Percentiles rank a stretch among this genome's conserved stretches.
phyloP scores from a whole-genome alignment of 2,113 vertebrate species.

The Microcebus tavaratra region DNA sequence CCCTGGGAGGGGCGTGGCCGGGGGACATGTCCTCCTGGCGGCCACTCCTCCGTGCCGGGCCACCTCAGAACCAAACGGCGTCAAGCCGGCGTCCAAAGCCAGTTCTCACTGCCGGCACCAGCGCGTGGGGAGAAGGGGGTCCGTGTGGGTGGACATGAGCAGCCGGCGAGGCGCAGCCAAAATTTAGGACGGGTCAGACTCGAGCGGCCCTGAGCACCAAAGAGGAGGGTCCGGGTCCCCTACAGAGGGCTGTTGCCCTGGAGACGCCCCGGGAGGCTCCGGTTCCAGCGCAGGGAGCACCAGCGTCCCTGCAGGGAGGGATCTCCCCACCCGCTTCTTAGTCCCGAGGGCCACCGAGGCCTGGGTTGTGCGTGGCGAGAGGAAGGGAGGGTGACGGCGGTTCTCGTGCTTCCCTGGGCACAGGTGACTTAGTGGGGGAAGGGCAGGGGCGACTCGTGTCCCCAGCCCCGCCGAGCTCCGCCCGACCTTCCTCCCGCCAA shows the following conservation, averaged over 20 bases:
- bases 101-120: rapidly evolving
- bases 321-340: rapidly evolving
- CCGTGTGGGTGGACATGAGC: neutral
- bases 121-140: too few species aligned
- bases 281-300: neutral
- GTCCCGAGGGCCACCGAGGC: rapidly evolving
- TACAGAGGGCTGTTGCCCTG: rapidly evolving
- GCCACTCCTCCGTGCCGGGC: neutral
- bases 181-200: neutral
- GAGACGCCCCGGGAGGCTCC: rapidly evolving
- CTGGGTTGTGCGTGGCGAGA: neutral
- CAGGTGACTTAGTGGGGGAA: neutral
- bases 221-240: neutral
- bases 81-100: neutral
- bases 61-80: neutral
- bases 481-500: neutral
- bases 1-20: rapidly evolving
- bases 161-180: neutral
- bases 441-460: too few species aligned
- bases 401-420: neutral
- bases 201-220: neutral
- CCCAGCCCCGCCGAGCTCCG: neutral
- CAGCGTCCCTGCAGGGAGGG: too few species aligned
- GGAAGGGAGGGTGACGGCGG: too few species aligned
- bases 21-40: neutral